Percentiles rank a stretch among this genome's conserved stretches.
phyloP scores from a whole-genome alignment of 1,140 invertebrate genomes.

The Penaeus japonicus region DNA sequence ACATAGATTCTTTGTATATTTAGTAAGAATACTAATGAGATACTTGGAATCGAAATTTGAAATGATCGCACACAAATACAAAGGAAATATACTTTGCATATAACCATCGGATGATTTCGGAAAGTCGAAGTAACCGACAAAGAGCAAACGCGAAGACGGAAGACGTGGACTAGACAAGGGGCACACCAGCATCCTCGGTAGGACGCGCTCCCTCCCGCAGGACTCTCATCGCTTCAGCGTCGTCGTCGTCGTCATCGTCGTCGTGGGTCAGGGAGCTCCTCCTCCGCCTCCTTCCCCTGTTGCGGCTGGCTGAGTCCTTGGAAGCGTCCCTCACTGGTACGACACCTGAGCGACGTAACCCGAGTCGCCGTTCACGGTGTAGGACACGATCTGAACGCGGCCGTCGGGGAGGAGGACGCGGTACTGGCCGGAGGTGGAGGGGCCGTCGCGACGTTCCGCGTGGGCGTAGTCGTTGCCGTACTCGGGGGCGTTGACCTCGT shows the following conservation, averaged over 20 bases:
- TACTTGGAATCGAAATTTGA: no score
- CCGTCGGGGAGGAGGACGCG: slow-evolving; percentile 59
- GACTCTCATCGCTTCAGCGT: no score
- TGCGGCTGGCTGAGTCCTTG: not conserved
- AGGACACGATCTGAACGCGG: slow-evolving; percentile 56
- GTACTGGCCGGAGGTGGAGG: slow-evolving; percentile 56
- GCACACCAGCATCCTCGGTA: no score
- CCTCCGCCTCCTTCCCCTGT: not conserved
- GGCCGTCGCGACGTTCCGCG: slow-evolving; percentile 55
- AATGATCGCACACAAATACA: no score
- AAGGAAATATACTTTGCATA: no score
- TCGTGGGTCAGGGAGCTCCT: not conserved
- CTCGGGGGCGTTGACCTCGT: slow-evolving; percentile 56
- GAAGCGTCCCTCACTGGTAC: slow-evolving; percentile 37
- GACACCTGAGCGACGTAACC: slow-evolving; percentile 59
- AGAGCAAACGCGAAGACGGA: no score
- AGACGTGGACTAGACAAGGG: no score
- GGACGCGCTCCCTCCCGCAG: no score
- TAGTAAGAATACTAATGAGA: no score
- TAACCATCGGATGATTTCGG: no score
- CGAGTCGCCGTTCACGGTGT: slow-evolving; percentile 57
- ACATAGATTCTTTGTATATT: no score
- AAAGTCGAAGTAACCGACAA: no score
- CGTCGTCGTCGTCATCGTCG: not conserved
- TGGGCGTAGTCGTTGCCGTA: slow-evolving; percentile 59